Evolutionary conservation across 2,888 invertebrate genomes (phyloP), one percentile per base, ranked within the genome.

Genomic region (Tenthredo mesomela): DNA sequence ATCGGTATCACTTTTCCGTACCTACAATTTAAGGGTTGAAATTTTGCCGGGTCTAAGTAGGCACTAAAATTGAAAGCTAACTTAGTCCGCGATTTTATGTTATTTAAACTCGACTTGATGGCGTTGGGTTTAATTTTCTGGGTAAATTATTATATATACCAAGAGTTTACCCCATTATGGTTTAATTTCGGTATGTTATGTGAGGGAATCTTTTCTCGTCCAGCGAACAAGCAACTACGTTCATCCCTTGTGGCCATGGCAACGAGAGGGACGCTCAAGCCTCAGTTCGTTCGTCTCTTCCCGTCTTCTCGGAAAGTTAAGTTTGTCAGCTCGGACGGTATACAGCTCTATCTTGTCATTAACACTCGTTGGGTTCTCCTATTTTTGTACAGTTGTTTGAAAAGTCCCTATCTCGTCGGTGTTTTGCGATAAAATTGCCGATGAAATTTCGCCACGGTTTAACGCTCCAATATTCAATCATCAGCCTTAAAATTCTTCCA

Each of bases 181-280:
- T 61, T 10, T 21, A 61, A 61, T 61, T 21, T 10, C 10, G 21
- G 61, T 25, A n/a, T 54, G 25, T 61, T 61, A 10, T 61, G 12
- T 25, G 25, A 61, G 37, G n/a, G 37, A 40, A 71, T 37, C 40
- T 71, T 37, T 71, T 71, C 70, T 71, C 70, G 58, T 40, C 40
- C 77, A 33, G 15, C 9, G 21, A 80, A 40, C n/a, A 29, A 80
- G 21, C 82, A 29, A 6, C 47, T 21, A 12, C 25, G 65, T 82
- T 82, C 82, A 82, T 82, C 67, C 82, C 67, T 33, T 50, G 82
- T 67, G 82, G 25, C 82, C 82, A 82, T 82, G 82, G 82, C 65
- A 82, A 82, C 82, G 82, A 21, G 82, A 43, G 67, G 67, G 70
- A 82, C 65, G 82, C 82, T 29, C 15, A 58, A 58, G 29, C 58